Evolutionary conservation across 2,113 vertebrate species (phyloP).

Genomic region (Anguilla rostrata): DNA sequence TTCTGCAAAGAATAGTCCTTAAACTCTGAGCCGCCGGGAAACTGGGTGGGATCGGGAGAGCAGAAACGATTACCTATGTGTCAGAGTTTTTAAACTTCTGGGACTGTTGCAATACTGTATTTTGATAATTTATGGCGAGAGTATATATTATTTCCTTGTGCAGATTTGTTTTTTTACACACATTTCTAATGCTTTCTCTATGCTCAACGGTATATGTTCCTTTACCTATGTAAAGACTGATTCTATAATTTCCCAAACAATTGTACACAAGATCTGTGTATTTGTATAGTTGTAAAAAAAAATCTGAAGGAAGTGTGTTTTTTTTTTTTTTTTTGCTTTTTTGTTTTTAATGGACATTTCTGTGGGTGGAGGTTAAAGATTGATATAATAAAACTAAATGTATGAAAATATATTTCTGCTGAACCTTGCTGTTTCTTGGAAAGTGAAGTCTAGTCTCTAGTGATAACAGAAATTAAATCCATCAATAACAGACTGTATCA

Average conservation of each 20-base stretch:
- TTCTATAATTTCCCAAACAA: constrained; percentile 77
- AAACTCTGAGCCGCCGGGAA: constrained; percentile 76
- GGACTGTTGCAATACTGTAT: constrained; percentile 95
- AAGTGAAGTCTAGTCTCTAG: no score
- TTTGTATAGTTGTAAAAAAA: constrained; percentile 93
- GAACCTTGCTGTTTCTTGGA: not conserved
- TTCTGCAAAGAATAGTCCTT: constrained; percentile 53
- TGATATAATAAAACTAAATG: constrained; percentile 70
- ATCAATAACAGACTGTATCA: no score
- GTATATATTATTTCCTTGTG: constrained; percentile 84
- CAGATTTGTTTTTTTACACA: constrained; percentile 85
- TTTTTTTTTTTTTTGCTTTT: constrained; percentile 80
- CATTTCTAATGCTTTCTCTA: constrained; percentile 85
- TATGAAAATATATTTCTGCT: constrained; percentile 42
- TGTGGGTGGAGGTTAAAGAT: constrained; percentile 61
- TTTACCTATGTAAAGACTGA: constrained; percentile 72
- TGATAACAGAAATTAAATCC: no score
- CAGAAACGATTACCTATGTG: constrained; percentile 79
- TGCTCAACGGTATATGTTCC: constrained; percentile 77
- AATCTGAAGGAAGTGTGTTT: constrained; percentile 78
- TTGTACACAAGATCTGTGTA: constrained; percentile 79
- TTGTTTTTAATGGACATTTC: constrained; percentile 82
- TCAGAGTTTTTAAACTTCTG: constrained; percentile 85
- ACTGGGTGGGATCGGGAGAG: constrained; percentile 65
- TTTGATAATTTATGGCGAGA: constrained; percentile 73